Conservation (phyloP, 2,888 invertebrate genomes). For the Lithophane leautieri region DNA sequence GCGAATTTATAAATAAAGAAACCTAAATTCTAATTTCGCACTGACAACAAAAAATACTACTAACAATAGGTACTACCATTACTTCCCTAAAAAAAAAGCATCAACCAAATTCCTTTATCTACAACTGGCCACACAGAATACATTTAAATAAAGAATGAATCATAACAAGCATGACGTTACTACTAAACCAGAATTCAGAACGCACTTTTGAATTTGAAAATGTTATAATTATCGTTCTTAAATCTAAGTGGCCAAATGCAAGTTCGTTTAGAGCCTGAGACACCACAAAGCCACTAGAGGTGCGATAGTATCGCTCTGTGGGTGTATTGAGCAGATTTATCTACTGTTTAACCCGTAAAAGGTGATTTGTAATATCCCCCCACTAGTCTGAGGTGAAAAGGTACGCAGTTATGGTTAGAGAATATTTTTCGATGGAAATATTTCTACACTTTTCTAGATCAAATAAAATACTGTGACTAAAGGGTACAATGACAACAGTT, state of each 20-base stretch:
- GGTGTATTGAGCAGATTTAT: slow-evolving; percentile 85
- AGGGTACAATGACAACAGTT: neutral
- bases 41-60: slow-evolving; percentile 26
- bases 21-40: neutral
- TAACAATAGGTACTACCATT: neutral
- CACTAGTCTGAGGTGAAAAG: slow-evolving; percentile 71
- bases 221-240: slow-evolving; percentile 81
- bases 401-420: slow-evolving; percentile 37
- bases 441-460: neutral
- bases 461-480: neutral
- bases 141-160: slow-evolving; percentile 58
- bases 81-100: slow-evolving; percentile 19
- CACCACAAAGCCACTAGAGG: slow-evolving; percentile 78
- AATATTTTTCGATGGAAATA: neutral
- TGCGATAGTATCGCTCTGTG: slow-evolving; percentile 83
- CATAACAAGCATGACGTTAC: slow-evolving; percentile 51
- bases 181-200: slow-evolving; percentile 57
- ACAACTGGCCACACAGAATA: slow-evolving; percentile 53
- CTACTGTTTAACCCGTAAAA: slow-evolving; percentile 82
- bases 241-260: slow-evolving; percentile 80
- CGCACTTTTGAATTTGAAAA: slow-evolving; percentile 74
- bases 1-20: neutral
- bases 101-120: slow-evolving; percentile 38
- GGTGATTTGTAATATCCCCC: slow-evolving; percentile 83
- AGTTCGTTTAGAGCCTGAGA: slow-evolving; percentile 80